A percentile compares a stretch with the other conserved stretches of the same genome.
These are phyloP conservation scores for Pristiophorus japonicus DNA, from an alignment of 2,113 vertebrate genomes.

Conservation along the genomic window DNA sequence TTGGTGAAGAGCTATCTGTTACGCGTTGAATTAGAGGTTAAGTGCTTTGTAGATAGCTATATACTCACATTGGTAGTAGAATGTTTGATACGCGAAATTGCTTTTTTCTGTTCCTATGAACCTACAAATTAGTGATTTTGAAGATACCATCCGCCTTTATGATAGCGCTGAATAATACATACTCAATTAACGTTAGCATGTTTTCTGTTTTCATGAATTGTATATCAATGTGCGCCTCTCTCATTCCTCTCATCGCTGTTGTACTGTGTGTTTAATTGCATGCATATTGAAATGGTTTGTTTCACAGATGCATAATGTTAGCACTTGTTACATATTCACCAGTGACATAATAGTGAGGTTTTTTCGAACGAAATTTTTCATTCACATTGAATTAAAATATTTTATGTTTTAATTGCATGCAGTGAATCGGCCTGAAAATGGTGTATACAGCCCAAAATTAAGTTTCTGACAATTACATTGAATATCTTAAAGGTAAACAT, in stretches of 20 bases:
- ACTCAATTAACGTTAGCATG: background rate
- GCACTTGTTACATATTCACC: background rate
- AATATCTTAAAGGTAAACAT: background rate
- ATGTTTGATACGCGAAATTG: background rate
- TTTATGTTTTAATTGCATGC: background rate
- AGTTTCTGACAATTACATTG: background rate
- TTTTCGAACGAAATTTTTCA: background rate
- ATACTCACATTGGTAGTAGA: background rate
- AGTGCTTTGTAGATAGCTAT: background rate
- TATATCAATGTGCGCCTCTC: background rate
- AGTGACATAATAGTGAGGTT: background rate
- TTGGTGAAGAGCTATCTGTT: background rate
- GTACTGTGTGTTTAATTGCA: background rate
- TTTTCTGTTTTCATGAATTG: background rate
- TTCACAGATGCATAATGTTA: conserved; percentile 11
- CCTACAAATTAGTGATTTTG: too few species aligned
- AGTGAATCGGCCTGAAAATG: background rate
- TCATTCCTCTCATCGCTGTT: background rate
- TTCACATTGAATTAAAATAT: background rate
- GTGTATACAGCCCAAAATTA: background rate
- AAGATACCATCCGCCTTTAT: background rate
- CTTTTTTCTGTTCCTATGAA: background rate
- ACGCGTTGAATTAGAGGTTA: background rate
- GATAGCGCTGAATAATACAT: background rate
- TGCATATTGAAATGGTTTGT: background rate